Percentiles rank a stretch among this genome's conserved stretches.
phyloP scores from a whole-genome alignment of 2,888 invertebrate species.

The Eilema depressum region DNA sequence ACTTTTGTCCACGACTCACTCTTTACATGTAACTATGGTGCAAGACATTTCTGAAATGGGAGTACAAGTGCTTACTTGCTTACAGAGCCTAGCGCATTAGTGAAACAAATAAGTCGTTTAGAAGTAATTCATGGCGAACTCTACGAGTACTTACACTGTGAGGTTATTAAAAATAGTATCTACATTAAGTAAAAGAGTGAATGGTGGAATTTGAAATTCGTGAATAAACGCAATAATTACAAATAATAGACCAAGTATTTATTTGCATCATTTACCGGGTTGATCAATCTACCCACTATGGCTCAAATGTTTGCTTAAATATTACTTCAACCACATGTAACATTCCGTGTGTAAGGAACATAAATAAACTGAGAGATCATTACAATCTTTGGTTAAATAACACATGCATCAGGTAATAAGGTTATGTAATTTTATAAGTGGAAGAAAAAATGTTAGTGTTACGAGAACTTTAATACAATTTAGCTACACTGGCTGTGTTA shows the following conservation, averaged over 20 bases:
- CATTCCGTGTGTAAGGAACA: constrained; percentile 39
- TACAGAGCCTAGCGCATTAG: background rate
- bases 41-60: constrained; percentile 22
- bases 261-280: background rate
- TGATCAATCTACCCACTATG: background rate
- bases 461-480: constrained; percentile 4
- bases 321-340: constrained; percentile 37
- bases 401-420: background rate
- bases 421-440: constrained; percentile 2
- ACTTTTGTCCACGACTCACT: constrained; percentile 20
- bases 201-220: background rate
- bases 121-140: background rate
- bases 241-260: background rate
- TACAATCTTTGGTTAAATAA: constrained; percentile 8
- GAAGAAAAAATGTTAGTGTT: background rate
- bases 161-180: background rate
- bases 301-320: constrained; percentile 24
- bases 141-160: background rate
- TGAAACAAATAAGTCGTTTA: background rate
- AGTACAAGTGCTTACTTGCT: background rate
- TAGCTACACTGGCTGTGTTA: constrained; percentile 4
- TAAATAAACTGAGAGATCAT: constrained; percentile 16
- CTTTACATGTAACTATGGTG: constrained; percentile 30
- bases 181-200: background rate
- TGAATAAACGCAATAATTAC: background rate